These are phyloP conservation scores for Rhea americana DNA, from an alignment of 2,113 vertebrate genomes.

Conservation along the genomic window DNA sequence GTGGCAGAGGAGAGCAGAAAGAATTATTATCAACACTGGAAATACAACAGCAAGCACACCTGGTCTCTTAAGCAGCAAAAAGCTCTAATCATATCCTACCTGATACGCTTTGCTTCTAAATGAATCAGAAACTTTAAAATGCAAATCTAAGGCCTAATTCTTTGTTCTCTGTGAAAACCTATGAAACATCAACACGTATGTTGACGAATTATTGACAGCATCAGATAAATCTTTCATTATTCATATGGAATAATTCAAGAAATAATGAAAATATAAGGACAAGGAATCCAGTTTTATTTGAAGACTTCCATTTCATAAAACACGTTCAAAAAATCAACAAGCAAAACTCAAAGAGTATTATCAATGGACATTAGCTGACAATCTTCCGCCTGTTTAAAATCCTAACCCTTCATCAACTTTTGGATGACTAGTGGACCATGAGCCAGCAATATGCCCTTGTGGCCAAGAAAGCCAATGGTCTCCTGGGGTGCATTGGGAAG, in stretches of 20 bases:
- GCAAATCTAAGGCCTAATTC: not conserved
- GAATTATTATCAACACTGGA: not conserved
- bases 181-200: not conserved
- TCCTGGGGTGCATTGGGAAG: too few species aligned
- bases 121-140: not conserved
- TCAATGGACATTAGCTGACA: not conserved
- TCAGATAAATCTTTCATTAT: not conserved
- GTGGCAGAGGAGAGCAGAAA: not conserved
- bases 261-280: not conserved
- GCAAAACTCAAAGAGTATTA: not conserved
- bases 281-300: not conserved
- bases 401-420: constrained; percentile 26
- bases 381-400: not conserved
- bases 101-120: not conserved
- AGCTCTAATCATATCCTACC: not conserved
- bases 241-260: not conserved
- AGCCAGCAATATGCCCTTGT: too few species aligned
- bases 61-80: not conserved
- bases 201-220: not conserved
- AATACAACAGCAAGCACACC: not conserved
- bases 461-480: too few species aligned
- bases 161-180: not conserved
- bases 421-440: too few species aligned
- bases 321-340: not conserved
- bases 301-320: not conserved